Percentiles rank a stretch among this genome's conserved stretches.
These are phyloP conservation scores for Panagrolaimus sp. DNA, from an alignment of 1,140 invertebrate genomes.

Conservation along the genomic window DNA sequence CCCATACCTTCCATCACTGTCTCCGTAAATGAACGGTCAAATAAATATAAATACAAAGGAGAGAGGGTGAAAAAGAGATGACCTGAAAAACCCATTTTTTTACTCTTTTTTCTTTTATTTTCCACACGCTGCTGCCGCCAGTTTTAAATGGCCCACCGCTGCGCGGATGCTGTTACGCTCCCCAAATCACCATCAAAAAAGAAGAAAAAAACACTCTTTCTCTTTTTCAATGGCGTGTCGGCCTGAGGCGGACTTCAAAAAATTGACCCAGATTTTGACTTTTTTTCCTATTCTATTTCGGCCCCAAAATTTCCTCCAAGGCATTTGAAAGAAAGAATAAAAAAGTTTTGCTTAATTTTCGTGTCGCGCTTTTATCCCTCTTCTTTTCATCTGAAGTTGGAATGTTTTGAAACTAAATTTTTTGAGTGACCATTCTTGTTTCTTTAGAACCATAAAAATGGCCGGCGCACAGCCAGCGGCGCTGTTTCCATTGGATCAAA, in stretches of 20 bases:
- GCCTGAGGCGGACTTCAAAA: too few relatives aligned
- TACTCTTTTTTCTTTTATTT: slow-evolving; percentile 14
- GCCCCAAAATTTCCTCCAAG: too few relatives aligned
- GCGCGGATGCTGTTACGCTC: too few relatives aligned
- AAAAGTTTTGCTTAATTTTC: neutral
- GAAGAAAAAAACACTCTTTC: neutral
- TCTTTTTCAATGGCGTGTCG: neutral
- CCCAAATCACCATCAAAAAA: too few relatives aligned
- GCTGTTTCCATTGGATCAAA: slow-evolving; percentile 17
- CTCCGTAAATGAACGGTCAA: neutral
- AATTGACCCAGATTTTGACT: too few relatives aligned
- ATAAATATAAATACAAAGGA: too few relatives aligned
- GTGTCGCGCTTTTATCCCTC: neutral
- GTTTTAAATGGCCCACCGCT: too few relatives aligned
- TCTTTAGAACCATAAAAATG: neutral
- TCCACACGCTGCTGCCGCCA: slow-evolving; percentile 3
- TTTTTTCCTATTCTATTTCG: too few relatives aligned
- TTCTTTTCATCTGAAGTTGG: slow-evolving; percentile 1
- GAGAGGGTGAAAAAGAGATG: too few relatives aligned
- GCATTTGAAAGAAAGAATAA: neutral
- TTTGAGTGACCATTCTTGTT: too few relatives aligned
- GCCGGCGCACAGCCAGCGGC: neutral
- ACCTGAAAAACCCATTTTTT: too few relatives aligned
- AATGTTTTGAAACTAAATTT: neutral
- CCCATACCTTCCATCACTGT: neutral